Percentiles rank a stretch among this genome's conserved stretches.
Evolutionary conservation across 2,113 vertebrate genomes (phyloP).

Genomic region (zebrafish (Danio rerio)): DNA sequence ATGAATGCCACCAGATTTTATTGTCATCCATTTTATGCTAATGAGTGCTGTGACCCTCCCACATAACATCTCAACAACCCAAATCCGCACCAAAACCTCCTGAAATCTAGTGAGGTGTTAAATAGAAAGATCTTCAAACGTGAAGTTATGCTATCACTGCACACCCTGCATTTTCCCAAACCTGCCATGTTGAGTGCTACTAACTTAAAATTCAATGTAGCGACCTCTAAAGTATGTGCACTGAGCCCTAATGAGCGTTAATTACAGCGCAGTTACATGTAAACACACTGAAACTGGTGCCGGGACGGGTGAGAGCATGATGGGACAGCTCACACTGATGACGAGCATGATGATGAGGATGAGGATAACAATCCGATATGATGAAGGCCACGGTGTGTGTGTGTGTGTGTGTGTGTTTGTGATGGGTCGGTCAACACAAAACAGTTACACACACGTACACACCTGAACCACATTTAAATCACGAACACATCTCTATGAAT

Average conservation of each 20-base stretch:
- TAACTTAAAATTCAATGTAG: neutral
- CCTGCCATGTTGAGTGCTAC: neutral
- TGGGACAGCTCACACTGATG: constrained; percentile 6
- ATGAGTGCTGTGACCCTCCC: too few relatives aligned
- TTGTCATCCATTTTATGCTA: too few relatives aligned
- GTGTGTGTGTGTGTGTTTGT: too few relatives aligned
- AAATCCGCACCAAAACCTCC: too few relatives aligned
- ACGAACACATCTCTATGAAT: neutral
- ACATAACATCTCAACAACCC: too few relatives aligned
- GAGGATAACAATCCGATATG: neutral
- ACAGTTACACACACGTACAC: neutral
- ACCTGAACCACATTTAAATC: neutral
- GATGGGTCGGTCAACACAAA: neutral
- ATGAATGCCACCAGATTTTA: too few relatives aligned
- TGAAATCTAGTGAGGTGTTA: too few relatives aligned
- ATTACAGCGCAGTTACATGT: constrained; percentile 5
- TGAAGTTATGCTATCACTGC: too few relatives aligned
- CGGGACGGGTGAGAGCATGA: neutral
- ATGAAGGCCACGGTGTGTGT: neutral
- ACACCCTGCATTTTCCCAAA: too few relatives aligned
- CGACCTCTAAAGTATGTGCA: neutral
- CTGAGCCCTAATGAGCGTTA: neutral
- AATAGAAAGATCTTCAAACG: too few relatives aligned
- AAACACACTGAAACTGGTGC: neutral
- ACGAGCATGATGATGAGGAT: neutral